Conservation (phyloP, 2,113 vertebrate genomes). For the Oreochromis aureus region DNA sequence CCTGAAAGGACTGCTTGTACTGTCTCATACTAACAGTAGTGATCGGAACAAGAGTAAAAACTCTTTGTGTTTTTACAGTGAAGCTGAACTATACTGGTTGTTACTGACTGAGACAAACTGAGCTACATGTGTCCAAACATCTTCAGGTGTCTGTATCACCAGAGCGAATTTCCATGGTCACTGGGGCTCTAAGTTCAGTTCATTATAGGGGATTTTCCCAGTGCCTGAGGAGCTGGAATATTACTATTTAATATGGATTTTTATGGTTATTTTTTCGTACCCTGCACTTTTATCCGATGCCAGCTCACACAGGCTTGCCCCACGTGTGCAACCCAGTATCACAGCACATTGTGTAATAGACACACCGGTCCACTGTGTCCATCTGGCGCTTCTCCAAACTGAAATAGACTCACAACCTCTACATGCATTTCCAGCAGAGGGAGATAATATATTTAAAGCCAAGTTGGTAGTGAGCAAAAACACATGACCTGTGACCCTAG, state of each 20-base stretch:
- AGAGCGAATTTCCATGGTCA: background rate
- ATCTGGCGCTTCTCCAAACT: background rate
- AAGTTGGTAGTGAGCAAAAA: background rate
- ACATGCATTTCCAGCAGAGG: background rate
- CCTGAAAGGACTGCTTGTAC: background rate
- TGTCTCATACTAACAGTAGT: background rate
- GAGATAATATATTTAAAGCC: background rate
- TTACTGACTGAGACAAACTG: background rate
- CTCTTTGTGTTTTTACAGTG: background rate
- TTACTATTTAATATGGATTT: background rate
- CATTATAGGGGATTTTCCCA: background rate
- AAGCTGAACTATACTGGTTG: background rate
- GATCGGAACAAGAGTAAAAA: background rate
- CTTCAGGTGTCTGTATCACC: background rate
- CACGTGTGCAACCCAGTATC: background rate
- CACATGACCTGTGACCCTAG: background rate
- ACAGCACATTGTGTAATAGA: background rate
- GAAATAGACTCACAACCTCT: background rate
- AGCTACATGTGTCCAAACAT: background rate
- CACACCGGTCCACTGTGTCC: background rate
- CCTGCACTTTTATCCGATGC: background rate
- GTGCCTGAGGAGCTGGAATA: background rate
- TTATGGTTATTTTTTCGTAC: background rate
- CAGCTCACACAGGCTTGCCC: background rate
- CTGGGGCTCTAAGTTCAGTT: background rate